Evolutionary conservation across 2,888 invertebrate genomes (phyloP), one percentile per base, ranked within the genome.

Genomic region (Lycophotia porphyrea): DNA sequence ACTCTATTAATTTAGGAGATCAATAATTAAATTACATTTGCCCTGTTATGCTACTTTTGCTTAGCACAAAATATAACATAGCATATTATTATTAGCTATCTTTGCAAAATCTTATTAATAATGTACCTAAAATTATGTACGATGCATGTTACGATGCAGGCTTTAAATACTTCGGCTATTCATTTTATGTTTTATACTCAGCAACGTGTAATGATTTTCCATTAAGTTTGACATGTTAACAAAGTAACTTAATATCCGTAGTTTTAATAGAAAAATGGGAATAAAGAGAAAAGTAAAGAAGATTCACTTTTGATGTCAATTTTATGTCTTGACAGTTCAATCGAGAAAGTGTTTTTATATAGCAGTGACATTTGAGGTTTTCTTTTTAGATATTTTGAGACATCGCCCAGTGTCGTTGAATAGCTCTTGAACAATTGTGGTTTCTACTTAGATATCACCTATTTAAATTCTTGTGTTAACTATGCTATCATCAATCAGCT

Each of bases 41-140:
- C 27, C 31, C 11, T n/a, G 5, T 31, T n/a, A 1, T 39, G 18
- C 39, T 21, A 24, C 15, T 18, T 49, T 39, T 44, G 7, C n/a
- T 18, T 27, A 74, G 13, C 24, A 31, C 13, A 39, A 49, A n/a
- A 18, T 44, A 24, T 21, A 52, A 4, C n/a, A 5, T n/a, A 18
- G 15, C 65, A 18, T 36, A 39, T 18, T 49, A 52, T 34, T 55
- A 42, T 15, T n/a, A 39, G 15, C n/a, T n/a, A 42, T 55, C 42
- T 49, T 68, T 21, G 7, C 65, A 67, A 73, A 47, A 47, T 63
- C 36, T 78, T 74, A 84, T 86, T 86, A 86, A 77, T 85, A 81
- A 88, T 84, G 72, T 80, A 85, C 18, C 31, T 84, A 81, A 77
- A 27, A 31, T 84, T 78, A 84, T 77, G 5, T 87, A 84, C 11